Evolutionary conservation across 2,797 vertebrate species (phyloP).

Genomic region (Lophura swinhoii): DNA sequence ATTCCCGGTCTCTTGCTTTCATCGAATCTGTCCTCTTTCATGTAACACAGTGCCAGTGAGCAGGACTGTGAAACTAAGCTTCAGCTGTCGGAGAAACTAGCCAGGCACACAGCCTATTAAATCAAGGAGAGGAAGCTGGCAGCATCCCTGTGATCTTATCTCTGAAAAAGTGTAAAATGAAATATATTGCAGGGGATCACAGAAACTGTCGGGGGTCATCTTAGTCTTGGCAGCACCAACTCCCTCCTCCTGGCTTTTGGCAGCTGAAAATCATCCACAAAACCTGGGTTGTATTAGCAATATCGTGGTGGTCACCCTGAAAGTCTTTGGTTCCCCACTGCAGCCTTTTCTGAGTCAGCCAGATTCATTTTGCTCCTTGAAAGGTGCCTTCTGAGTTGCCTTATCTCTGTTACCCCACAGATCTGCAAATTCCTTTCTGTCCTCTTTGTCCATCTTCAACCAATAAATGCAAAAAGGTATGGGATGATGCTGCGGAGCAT

Average conservation of each 20-base stretch:
- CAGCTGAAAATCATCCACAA: slow-evolving; percentile 11
- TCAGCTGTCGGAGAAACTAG: background rate
- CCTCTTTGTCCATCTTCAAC: background rate
- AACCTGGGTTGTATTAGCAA: background rate
- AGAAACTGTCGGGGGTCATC: background rate
- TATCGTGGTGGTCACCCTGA: background rate
- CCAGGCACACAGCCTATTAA: background rate
- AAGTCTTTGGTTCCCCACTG: background rate
- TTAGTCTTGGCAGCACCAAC: background rate
- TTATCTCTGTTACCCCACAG: background rate
- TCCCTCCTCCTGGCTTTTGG: background rate
- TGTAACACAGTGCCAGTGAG: background rate
- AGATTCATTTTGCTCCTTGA: background rate
- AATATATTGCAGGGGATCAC: slow-evolving; percentile 1
- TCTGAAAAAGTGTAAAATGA: background rate
- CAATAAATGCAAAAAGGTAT: background rate
- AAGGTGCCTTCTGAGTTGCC: background rate
- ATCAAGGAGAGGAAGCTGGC: background rate
- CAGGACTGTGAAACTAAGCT: background rate
- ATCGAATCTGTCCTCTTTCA: background rate
- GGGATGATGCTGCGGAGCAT: background rate
- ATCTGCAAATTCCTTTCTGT: background rate
- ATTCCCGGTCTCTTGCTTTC: background rate
- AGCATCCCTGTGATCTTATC: background rate
- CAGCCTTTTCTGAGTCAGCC: background rate